Base-by-base conservation (phyloP, 2,113 vertebrate species). In the Heterochromis multidens region DNA sequence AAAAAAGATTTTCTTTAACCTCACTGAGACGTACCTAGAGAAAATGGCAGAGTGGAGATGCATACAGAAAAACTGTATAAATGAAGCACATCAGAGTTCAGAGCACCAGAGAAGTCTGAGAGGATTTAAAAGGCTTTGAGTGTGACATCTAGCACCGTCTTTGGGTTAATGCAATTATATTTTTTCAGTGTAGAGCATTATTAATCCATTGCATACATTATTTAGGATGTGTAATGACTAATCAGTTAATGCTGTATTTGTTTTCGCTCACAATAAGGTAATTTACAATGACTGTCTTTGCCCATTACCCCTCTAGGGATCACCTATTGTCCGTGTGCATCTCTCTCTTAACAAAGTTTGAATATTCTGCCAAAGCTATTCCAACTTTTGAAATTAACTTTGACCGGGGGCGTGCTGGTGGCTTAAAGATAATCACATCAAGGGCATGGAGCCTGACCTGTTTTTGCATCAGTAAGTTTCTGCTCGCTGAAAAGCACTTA, bases 331-430 rank as follows among this genome's bases (percentile, higher is more conserved):
- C 88, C 85, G 81, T 3, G 58, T 29, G 27, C 65, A 77, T 85
- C 79, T 88, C n/a, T 90, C 81, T 58, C 84, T 91, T 88, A 84
- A 92, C 92, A 93, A 93, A 95, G 91, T 92, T 81, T 91, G 90
- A 96, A 93, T 95, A 94, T 95, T 93, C 83, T 77, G 77, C 83
- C 65, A 70, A 81, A 77, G 81, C 85, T 86, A 58, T 88, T 84
- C 84, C 72, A 94, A 96, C 95, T 94, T 95, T 89, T 83, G 49
- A 94, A 95, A 95, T 95, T 93, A 95, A 93, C 93, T 95, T 94
- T 95, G 94, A 96, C 91, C 81, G 12, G 70, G 86, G 94, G 93
- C 62, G 84, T 90, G 87, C 80, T 85, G 63, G 84, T 93, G 92
- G 90, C 92, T 94, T 92, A 93, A 90, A 86, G 89, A 93, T 95